These are phyloP conservation scores for Andrena marginata DNA, from an alignment of 2,888 invertebrate species.

Conservation along the genomic window DNA sequence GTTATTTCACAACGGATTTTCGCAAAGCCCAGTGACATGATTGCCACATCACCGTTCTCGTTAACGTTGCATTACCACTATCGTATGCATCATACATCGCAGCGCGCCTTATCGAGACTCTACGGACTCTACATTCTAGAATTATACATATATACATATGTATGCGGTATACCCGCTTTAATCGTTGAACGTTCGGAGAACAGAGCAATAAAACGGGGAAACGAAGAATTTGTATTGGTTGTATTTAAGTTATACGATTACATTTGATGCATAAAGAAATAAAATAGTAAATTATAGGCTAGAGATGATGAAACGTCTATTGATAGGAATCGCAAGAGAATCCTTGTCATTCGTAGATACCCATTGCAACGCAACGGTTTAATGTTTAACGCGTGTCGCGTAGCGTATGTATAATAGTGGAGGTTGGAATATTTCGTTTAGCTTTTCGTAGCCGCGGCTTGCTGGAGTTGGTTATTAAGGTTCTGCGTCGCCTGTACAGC, in stretches of 20 bases:
- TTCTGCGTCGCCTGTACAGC: slow-evolving; percentile 79
- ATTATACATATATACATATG: no score
- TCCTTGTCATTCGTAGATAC: background rate
- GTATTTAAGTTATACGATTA: slow-evolving; percentile 27
- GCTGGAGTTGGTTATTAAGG: slow-evolving; percentile 78
- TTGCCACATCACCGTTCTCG: background rate
- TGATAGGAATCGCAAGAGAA: background rate
- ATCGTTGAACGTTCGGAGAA: background rate
- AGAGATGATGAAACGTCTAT: background rate
- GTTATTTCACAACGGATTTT: slow-evolving; percentile 9
- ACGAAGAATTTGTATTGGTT: background rate
- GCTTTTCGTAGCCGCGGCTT: slow-evolving; percentile 61
- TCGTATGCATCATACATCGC: background rate
- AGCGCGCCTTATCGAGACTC: background rate
- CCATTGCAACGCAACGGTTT: background rate
- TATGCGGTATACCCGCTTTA: background rate
- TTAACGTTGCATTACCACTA: background rate
- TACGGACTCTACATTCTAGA: no score
- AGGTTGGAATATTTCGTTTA: background rate
- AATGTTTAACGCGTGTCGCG: background rate
- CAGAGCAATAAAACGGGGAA: background rate
- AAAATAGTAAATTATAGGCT: background rate
- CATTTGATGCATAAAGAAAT: slow-evolving; percentile 9
- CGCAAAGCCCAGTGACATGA: background rate
- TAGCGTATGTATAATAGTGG: background rate